Base-by-base conservation (phyloP, 2,888 invertebrate species). In the Myopa testacea region DNA sequence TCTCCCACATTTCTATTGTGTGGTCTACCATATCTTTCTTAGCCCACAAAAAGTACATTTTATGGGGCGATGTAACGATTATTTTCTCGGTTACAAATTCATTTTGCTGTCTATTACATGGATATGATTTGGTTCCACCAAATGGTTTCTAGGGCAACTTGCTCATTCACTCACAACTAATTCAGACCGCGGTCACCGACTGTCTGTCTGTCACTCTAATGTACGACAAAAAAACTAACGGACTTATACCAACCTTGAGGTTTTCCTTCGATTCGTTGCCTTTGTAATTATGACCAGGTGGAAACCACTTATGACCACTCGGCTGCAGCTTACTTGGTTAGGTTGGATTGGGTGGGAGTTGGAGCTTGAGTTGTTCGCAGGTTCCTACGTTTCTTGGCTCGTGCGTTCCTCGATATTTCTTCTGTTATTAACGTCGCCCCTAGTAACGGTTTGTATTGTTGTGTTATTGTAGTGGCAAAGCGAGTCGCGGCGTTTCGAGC, bases 401-500 rank as follows among this genome's bases (percentile, higher is more conserved):
- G 60, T 58, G 38, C 12, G 67, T 58, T 34, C 14, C 52, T 68
- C 58, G 65, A 80, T 78, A 60, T 67, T 45, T 34, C 58, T 70
- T 40, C 67, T 55, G 81, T 81, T 82, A 80, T 79, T 81, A 81
- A 83, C 80, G 82, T 79, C 78, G 82, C 82, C 81, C 26, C 82
- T 87, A 85, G 82, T 85, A 85, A 85, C 82, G 83, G 82, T 81
- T 85, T 84, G 84, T 82, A 84, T 6, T 45, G 84, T 86, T 85
- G 86, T 86, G 85, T 26, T 26, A 26, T 26, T 26, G 26, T 26
- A 26, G 84, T 85, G 84, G 84, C 84, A 45, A 45, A 45, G 10
- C 45, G 10, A 45, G 45, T 45, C 45, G 45, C 10, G 45, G 6
- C 6, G 45, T 3, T 45, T 45, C 45, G 45, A 45, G 45, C 10